phyloP scores from a whole-genome alignment of 2,797 vertebrate species.

The Hypotaenidia philippensis region DNA sequence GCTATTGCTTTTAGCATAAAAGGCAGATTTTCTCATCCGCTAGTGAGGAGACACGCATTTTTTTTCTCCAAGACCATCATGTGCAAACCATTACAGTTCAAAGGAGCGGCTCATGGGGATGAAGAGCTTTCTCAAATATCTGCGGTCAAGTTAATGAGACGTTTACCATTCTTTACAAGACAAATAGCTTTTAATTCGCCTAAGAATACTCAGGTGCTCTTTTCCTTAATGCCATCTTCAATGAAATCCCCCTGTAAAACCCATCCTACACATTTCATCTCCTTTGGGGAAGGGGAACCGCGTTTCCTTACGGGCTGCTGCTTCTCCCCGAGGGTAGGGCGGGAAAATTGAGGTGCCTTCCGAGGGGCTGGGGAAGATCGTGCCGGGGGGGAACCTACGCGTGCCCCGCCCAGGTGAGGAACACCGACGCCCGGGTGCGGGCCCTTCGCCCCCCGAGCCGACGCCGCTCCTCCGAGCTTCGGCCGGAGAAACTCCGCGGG shows the following conservation, averaged over 20 bases:
- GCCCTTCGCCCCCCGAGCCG: fast-evolving
- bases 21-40: neutral
- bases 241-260: neutral
- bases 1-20: neutral
- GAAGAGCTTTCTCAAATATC: conserved; percentile 29
- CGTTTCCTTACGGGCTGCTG: neutral
- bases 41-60: neutral
- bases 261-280: fast-evolving
- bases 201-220: conserved; percentile 5
- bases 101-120: neutral
- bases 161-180: neutral
- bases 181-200: neutral
- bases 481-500: fast-evolving
- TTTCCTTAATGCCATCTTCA: neutral
- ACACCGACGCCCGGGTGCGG: fast-evolving
- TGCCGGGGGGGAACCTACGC: fast-evolving
- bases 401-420: fast-evolving
- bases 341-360: fast-evolving
- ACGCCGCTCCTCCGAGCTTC: fast-evolving
- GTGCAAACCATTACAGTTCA: conserved; percentile 59
- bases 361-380: neutral
- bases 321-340: fast-evolving
- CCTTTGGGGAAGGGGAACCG: neutral
- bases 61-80: conserved; percentile 11
- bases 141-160: conserved; percentile 21